Evolutionary conservation across 2,888 invertebrate species (phyloP).

Genomic region (Diloba caeruleocephala): DNA sequence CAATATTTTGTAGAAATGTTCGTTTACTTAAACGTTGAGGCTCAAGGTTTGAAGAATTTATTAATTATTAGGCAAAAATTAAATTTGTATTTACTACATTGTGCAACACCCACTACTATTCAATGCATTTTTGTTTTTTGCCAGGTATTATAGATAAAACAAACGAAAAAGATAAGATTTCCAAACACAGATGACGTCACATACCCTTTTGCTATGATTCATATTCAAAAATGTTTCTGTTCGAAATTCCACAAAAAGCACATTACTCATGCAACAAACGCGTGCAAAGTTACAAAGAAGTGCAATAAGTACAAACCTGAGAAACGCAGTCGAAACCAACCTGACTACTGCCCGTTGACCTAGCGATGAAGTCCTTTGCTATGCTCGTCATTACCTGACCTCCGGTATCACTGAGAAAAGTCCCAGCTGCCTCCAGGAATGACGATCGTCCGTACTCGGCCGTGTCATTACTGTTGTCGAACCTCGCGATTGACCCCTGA

Average conservation of each 20-base stretch:
- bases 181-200: conserved; percentile 35
- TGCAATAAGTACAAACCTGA: conserved; percentile 84
- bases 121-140: no score
- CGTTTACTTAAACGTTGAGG: no score
- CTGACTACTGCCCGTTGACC: conserved; percentile 92
- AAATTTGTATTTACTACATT: no score
- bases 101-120: no score
- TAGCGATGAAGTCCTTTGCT: conserved; percentile 91
- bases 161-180: conserved; percentile 25
- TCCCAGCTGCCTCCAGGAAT: conserved; percentile 79
- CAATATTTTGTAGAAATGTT: no score
- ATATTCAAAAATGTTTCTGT: conserved; percentile 39
- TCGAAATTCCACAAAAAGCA: conserved; percentile 47
- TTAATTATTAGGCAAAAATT: no score
- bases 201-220: conserved; percentile 31
- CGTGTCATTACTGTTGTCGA: conserved; percentile 73
- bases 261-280: conserved; percentile 64
- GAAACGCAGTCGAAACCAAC: conserved; percentile 89
- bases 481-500: conserved; percentile 67
- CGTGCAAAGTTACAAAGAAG: conserved; percentile 72
- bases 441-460: conserved; percentile 72
- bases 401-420: conserved; percentile 80
- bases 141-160: no score
- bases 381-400: conserved; percentile 89
- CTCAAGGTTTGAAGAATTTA: no score